These are phyloP conservation scores for Hylyphantes graminicola DNA, from an alignment of 1,140 invertebrate genomes.

Conservation along the genomic window DNA sequence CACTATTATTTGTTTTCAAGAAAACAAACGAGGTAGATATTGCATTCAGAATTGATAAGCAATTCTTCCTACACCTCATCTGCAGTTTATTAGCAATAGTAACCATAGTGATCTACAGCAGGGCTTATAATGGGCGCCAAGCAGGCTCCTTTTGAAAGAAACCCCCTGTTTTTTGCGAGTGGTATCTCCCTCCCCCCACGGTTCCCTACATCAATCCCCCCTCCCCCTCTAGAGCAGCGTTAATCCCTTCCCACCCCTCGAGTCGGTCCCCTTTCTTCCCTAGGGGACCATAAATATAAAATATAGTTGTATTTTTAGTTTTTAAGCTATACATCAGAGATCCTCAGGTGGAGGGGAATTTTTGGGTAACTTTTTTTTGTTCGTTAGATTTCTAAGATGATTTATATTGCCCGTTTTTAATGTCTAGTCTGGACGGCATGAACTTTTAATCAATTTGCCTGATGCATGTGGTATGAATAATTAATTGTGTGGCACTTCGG, in stretches of 20 bases:
- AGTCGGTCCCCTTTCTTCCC: conserved; percentile 53
- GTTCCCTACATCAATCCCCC: conserved; percentile 33
- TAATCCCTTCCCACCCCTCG: conserved; percentile 58
- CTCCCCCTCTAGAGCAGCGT: conserved; percentile 18
- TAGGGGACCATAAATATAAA: conserved; percentile 59
- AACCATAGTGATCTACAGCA: conserved; percentile 27
- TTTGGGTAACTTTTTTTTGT: not conserved
- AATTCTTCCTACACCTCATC: too few relatives aligned
- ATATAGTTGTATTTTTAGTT: conserved; percentile 57
- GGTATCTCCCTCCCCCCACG: conserved; percentile 24
- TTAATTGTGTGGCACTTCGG: too few relatives aligned
- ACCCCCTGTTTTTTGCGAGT: conserved; percentile 60
- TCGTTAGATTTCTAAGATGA: conserved; percentile 12
- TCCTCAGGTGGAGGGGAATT: conserved; percentile 27
- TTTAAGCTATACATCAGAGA: conserved; percentile 42
- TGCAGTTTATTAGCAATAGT: not conserved
- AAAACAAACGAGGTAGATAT: too few relatives aligned
- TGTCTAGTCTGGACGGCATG: not conserved
- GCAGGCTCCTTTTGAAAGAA: conserved; percentile 23
- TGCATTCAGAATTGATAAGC: too few relatives aligned
- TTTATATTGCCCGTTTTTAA: conserved; percentile 3
- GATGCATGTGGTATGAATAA: too few relatives aligned
- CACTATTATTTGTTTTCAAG: too few relatives aligned
- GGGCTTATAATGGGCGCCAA: conserved; percentile 31
- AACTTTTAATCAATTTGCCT: too few relatives aligned